Evolutionary conservation across 2,797 vertebrate species (phyloP), one percentile per base, ranked within the genome.

Genomic region (Chiroxiphia lanceolata): DNA sequence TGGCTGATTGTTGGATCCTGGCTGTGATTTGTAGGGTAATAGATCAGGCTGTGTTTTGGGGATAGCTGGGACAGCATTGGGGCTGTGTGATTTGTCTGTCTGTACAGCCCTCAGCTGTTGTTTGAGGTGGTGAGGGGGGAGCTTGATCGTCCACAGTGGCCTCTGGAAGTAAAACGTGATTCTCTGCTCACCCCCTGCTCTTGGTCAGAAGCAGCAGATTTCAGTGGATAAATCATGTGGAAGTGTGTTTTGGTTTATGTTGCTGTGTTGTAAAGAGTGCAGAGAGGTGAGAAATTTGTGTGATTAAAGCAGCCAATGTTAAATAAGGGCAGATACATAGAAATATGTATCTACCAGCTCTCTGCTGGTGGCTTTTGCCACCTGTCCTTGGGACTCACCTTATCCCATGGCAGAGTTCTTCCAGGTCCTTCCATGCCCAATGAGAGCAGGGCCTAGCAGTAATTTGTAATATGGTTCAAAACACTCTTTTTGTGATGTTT

Each of bases 301-400:
- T 33, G 3, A 38, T 27, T 40, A n/a, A 63, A 75, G 22, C 10
- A 23, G 16, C 16, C 4, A 1, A 5, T 15, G 12, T 61, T 36
- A 63, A 88, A 31, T 21, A 16, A 29, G 13, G 80, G 14, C 42
- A 61, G 54, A 67, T 44, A 56, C 7, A 5, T 38, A 31, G 64
- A 36, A 81, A 31, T 15, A 7, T 4, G 72, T 8, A n/a, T n/a
- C n/a, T n/a, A n/a, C n/a, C n/a, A n/a, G 19, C 26, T 18, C 15
- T 54, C 36, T 29, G 23, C 44, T 12, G 12, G 1, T 29, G 76
- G 50, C 13, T 57, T 75, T 69, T 44, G n/a, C 59, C 3, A 9
- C 6, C 34, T 9, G 6, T 29, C 2, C 4, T 6, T 3, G 16
- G 13, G 29, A 18, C 1, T 13, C 0, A 1, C 5, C 7, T 71